phyloP scores from a whole-genome alignment of 2,797 vertebrate genomes.

The Acanthopagrus latus region DNA sequence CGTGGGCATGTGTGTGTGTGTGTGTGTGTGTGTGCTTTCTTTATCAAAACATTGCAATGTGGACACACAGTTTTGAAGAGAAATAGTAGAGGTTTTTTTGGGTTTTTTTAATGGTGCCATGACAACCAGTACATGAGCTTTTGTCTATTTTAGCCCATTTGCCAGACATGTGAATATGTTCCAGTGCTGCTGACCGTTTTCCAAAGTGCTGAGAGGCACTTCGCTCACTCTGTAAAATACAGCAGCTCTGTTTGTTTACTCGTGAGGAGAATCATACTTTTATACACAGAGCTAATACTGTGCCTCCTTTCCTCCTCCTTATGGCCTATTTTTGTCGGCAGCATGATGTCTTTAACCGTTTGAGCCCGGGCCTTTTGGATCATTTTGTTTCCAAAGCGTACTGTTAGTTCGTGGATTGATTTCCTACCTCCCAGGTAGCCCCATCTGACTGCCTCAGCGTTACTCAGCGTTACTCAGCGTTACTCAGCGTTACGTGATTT shows the following conservation, averaged over 20 bases:
- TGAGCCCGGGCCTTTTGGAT: conserved; percentile 35
- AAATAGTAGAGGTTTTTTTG: too few species aligned
- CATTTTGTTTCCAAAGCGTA: conserved; percentile 21
- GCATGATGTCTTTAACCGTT: conserved; percentile 26
- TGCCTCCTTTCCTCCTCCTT: conserved; percentile 23
- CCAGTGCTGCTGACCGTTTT: conserved; percentile 1
- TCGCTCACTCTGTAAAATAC: background rate
- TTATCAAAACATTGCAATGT: too few species aligned
- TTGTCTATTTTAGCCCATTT: conserved; percentile 1
- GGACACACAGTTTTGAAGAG: too few species aligned
- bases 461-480: background rate
- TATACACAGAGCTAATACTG: conserved; percentile 18
- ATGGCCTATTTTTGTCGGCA: conserved; percentile 39
- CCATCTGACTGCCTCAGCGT: conserved; percentile 29
- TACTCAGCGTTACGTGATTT: conserved; percentile 16
- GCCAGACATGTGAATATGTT: background rate
- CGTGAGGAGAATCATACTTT: conserved; percentile 9
- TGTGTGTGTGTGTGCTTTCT: background rate
- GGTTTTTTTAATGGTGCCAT: too few species aligned
- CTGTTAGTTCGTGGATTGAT: conserved; percentile 38
- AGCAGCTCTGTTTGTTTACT: conserved; percentile 24
- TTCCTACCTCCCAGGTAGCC: conserved; percentile 32
- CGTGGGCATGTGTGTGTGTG: background rate
- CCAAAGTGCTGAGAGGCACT: background rate
- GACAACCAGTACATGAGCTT: background rate